Percentiles rank a stretch among this genome's conserved stretches.
These are phyloP conservation scores for Malurus leucopterus DNA, from an alignment of 2,797 vertebrate genomes.

Conservation along the genomic window DNA sequence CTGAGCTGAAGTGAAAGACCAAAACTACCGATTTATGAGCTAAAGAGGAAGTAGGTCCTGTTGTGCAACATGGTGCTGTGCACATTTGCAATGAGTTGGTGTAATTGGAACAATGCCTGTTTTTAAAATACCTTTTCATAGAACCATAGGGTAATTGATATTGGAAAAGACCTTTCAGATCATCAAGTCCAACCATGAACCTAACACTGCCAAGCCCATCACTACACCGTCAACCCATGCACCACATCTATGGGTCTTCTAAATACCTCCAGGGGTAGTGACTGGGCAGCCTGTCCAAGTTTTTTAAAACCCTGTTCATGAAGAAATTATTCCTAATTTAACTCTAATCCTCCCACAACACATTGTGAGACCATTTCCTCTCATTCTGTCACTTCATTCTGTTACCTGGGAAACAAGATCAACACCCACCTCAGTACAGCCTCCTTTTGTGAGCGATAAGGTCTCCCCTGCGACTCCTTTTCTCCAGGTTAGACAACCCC, in stretches of 20 bases:
- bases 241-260: rapidly evolving
- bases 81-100: not conserved
- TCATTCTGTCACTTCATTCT: not conserved
- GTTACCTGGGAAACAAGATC: not conserved
- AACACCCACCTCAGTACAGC: rapidly evolving
- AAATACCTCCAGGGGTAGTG: not conserved
- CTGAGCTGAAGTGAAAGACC: not conserved
- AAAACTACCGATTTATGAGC: not conserved
- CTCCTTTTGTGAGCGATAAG: rapidly evolving
- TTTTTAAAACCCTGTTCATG: rapidly evolving
- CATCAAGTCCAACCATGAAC: not conserved
- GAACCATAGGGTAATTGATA: not conserved
- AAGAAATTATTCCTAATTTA: not conserved
- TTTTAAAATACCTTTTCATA: not conserved
- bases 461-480: not conserved
- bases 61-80: not conserved
- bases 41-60: not conserved
- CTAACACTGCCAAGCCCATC: not conserved
- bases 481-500: not conserved
- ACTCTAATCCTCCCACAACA: not conserved
- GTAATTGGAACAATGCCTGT: not conserved
- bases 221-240: not conserved
- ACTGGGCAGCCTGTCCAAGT: not conserved
- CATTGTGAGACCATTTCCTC: not conserved
- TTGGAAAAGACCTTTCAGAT: not conserved